phyloP scores from a whole-genome alignment of 1,140 invertebrate genomes.

The Aphaenogaster floridana region DNA sequence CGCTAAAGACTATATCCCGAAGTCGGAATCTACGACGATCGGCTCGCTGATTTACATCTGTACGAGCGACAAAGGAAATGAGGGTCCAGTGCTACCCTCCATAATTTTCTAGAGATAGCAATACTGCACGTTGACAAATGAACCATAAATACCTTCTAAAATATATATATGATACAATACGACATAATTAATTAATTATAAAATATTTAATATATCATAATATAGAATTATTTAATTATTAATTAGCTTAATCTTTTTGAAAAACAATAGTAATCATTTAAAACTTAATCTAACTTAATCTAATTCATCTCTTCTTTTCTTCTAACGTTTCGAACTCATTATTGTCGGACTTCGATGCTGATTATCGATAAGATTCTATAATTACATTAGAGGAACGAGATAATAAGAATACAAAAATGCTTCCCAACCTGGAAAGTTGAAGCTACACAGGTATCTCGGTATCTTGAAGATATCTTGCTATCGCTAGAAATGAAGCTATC shows the following conservation, averaged over 20 bases:
- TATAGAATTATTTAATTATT: slow-evolving; percentile 1
- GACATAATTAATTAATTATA: slow-evolving; percentile 10
- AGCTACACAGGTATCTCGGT: not conserved
- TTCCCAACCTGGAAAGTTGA: not conserved
- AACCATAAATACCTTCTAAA: not conserved
- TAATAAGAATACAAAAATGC: not conserved
- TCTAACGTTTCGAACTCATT: slow-evolving; percentile 20
- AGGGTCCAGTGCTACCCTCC: not conserved
- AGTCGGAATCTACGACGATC: slow-evolving; percentile 51
- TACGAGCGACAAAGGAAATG: slow-evolving; percentile 10
- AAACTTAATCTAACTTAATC: slow-evolving; percentile 46
- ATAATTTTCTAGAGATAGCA: slow-evolving; percentile 6
- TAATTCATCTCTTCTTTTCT: not conserved
- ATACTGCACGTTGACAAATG: not conserved
- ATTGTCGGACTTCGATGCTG: slow-evolving; percentile 1
- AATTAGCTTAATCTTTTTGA: slow-evolving; percentile 13
- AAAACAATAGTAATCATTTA: not conserved
- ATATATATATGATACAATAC: not conserved
- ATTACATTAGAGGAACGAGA: not conserved
- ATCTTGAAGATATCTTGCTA: not conserved
- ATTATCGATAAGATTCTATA: not conserved
- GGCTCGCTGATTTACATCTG: slow-evolving; percentile 34
- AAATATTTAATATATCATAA: slow-evolving; percentile 15
- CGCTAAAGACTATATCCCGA: slow-evolving; percentile 53
- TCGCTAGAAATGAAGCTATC: slow-evolving; percentile 15